Evolutionary conservation across 1,140 invertebrate genomes (phyloP).

Genomic region (Delia radicum): DNA sequence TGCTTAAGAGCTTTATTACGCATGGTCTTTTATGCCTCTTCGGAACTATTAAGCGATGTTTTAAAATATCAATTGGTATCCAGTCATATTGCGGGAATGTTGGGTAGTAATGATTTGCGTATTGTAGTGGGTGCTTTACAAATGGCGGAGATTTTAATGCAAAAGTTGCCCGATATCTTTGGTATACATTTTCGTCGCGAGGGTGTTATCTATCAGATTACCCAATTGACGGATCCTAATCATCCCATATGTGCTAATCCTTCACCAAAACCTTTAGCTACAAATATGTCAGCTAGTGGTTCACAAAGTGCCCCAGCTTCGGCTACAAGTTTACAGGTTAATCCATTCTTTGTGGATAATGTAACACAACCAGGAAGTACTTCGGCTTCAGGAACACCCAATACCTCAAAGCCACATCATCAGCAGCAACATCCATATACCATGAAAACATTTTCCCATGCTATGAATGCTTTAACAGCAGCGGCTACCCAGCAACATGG

Average conservation of each 20-base stretch:
- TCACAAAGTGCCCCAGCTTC: conserved; percentile 51
- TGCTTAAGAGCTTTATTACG: conserved; percentile 91
- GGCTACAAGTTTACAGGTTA: conserved; percentile 48
- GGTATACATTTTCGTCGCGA: conserved; percentile 92
- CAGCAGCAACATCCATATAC: conserved; percentile 36
- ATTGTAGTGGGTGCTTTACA: conserved; percentile 97
- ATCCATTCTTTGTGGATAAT: conserved; percentile 53
- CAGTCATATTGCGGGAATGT: conserved; percentile 96
- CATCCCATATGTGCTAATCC: conserved; percentile 56
- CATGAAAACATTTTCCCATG: conserved; percentile 53
- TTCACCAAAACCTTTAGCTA: conserved; percentile 44
- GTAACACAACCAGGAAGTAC: conserved; percentile 32
- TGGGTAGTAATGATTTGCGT: conserved; percentile 91
- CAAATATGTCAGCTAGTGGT: conserved; percentile 39
- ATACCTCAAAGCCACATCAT: conserved; percentile 44
- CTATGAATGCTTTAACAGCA: conserved; percentile 51
- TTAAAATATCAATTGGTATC: conserved; percentile 92
- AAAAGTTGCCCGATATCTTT: conserved; percentile 92
- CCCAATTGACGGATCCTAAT: conserved; percentile 67
- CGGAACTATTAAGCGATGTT: conserved; percentile 82
- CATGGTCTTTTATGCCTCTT: conserved; percentile 92
- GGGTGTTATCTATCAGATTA: conserved; percentile 90
- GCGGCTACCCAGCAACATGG: conserved; percentile 37
- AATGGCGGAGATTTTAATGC: conserved; percentile 95
- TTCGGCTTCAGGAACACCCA: conserved; percentile 42